Evolutionary conservation across 2,888 invertebrate genomes (phyloP), one percentile per base, ranked within the genome.

Genomic region (Ceramica pisi): DNA sequence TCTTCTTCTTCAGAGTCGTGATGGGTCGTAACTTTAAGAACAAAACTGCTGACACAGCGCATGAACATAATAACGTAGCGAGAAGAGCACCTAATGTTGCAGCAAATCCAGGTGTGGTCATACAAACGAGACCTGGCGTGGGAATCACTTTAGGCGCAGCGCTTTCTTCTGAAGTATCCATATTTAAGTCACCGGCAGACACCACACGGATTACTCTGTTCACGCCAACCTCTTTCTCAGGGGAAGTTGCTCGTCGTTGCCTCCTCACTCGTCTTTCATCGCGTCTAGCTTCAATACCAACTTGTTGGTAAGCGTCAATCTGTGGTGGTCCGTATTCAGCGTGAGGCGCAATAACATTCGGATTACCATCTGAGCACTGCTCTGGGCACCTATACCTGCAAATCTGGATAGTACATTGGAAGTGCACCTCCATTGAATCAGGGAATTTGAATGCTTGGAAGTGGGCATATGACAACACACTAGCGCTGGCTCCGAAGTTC

Each of bases 391-490:
- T 98, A 89, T 98, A 98, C 84, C 99, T 97, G 92, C 99, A 99
- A 87, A 99, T 99, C 92, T 99, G 99, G 80, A 99, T 99, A 44
- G 99, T 99, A 91, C 99, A 99, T 92, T 99, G 98, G 96, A 99
- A 99, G 92, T 99, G 99, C 0, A 99, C 99, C 91, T 99, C 99
- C 99, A 99, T 99, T 0, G 98, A 98, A 90, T 99, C 99, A 0
- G 99, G 99, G 96, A 99, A 99, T 91, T 99, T 99, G 94, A 99
- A 99, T 0, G 99, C 99, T 94, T 99, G 98, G 97, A 99, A 99
- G 92, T 98, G 98, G 0, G 99, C 98, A 90, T 99, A 99, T 0
- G 98, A 98, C 1, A 99, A 95, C 0, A 99, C 98, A 12, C 98
- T 98, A 9, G 99, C 99, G 81, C 98, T 98, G 0, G 99, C 98